These are phyloP conservation scores for Tetranychus cinnabarinus DNA, from an alignment of 1,140 invertebrate genomes.

Conservation along the genomic window DNA sequence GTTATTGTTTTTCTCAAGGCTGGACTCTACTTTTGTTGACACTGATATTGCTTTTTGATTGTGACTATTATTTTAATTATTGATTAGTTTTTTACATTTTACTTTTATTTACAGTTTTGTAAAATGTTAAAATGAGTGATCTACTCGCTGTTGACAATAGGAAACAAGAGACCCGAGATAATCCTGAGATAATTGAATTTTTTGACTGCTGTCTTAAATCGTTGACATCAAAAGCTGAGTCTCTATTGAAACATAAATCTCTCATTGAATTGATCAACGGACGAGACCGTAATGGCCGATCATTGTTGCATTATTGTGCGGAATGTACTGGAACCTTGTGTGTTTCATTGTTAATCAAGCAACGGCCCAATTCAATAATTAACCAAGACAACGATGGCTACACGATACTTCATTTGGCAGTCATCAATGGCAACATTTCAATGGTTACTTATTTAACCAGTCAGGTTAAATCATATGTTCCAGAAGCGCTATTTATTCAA, in stretches of 20 bases:
- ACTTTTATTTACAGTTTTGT: no score
- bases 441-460: slow-evolving; percentile 42
- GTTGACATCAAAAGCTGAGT: not conserved
- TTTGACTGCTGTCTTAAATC: not conserved
- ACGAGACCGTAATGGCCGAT: slow-evolving; percentile 54
- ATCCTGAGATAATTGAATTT: not conserved
- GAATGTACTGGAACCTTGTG: slow-evolving; percentile 33
- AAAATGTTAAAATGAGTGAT: no score
- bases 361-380: slow-evolving; percentile 46
- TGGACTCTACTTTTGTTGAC: no score
- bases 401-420: slow-evolving; percentile 70
- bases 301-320: slow-evolving; percentile 70
- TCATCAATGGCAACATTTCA: slow-evolving; percentile 55
- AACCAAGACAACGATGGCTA: slow-evolving; percentile 73
- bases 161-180: not conserved
- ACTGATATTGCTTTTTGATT: no score
- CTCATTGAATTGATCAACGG: not conserved
- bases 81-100: no score
- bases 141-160: no score
- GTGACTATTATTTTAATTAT: no score
- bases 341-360: slow-evolving; percentile 35
- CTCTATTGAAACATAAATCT: not conserved
- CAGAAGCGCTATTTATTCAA: not conserved
- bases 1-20: no score
- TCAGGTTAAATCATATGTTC: not conserved